Evolutionary conservation across 2,888 invertebrate genomes (phyloP).

Genomic region (Pyrocoelia pectoralis): DNA sequence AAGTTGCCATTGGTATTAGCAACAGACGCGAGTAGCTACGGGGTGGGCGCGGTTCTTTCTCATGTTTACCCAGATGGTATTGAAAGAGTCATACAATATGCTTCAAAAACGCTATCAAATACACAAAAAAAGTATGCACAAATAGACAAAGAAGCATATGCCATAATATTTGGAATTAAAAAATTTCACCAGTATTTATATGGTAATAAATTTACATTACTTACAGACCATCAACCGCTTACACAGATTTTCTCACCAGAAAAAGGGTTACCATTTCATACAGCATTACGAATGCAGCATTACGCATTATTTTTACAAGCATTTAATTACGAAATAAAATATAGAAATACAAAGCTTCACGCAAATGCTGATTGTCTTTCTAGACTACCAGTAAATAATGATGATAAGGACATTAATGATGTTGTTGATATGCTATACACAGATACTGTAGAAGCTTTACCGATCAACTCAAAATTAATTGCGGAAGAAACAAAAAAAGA

Average conservation of each 20-base stretch:
- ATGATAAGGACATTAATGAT: not conserved
- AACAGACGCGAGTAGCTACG: conserved; percentile 44
- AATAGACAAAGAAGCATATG: conserved; percentile 29
- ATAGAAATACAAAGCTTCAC: too few species aligned
- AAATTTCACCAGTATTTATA: too few species aligned
- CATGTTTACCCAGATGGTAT: not conserved
- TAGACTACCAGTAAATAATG: conserved; percentile 6
- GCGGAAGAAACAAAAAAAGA: conserved; percentile 8
- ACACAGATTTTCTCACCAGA: too few species aligned
- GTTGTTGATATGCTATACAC: not conserved
- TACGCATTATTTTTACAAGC: too few species aligned
- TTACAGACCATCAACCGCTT: too few species aligned
- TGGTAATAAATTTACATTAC: too few species aligned
- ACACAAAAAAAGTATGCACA: conserved; percentile 17
- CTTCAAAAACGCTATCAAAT: conserved; percentile 28
- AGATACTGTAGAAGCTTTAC: not conserved
- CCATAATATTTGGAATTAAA: conserved; percentile 18
- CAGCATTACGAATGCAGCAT: too few species aligned
- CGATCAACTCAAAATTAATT: conserved; percentile 8
- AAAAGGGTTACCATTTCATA: too few species aligned
- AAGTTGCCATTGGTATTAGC: too few species aligned
- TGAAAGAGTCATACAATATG: conserved; percentile 36
- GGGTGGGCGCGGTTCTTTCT: conserved; percentile 33
- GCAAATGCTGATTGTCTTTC: too few species aligned
- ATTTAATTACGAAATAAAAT: too few species aligned